These are phyloP conservation scores for Siniperca undulata DNA, from an alignment of 2,797 vertebrate species.

Conservation along the genomic window DNA sequence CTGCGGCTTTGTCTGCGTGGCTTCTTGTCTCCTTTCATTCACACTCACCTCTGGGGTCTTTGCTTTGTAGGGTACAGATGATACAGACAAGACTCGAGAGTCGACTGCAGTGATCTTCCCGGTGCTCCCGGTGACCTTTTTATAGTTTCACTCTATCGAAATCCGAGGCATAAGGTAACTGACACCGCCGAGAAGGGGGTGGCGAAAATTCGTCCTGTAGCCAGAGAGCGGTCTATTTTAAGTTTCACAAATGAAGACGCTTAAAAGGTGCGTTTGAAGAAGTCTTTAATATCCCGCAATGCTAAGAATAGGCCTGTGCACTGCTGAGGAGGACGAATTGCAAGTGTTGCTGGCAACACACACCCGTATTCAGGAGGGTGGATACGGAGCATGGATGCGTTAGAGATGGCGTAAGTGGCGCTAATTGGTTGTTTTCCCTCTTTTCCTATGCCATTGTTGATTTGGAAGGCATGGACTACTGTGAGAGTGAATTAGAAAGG, in stretches of 20 bases:
- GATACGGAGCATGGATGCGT: constrained; percentile 51
- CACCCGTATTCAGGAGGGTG: constrained; percentile 53
- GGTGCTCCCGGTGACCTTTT: constrained; percentile 80
- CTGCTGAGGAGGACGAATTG: constrained; percentile 82
- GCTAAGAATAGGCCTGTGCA: constrained; percentile 86
- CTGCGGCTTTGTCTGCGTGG: constrained; percentile 6
- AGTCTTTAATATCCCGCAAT: constrained; percentile 78
- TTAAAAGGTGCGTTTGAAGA: constrained; percentile 91
- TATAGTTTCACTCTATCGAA: constrained; percentile 84
- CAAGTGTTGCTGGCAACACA: constrained; percentile 66
- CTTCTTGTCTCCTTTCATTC: constrained; percentile 23
- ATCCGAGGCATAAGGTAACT: constrained; percentile 85
- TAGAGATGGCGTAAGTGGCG: constrained; percentile 46
- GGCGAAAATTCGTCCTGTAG: constrained; percentile 69
- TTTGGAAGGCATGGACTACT: neutral
- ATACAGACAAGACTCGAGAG: constrained; percentile 80
- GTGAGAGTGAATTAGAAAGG: neutral
- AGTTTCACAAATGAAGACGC: constrained; percentile 89
- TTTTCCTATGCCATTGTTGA: constrained; percentile 3
- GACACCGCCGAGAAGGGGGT: constrained; percentile 80
- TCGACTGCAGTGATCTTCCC: constrained; percentile 85
- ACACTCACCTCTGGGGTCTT: constrained; percentile 86
- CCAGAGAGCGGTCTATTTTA: constrained; percentile 85
- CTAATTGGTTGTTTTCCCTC: constrained; percentile 30
- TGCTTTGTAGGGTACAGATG: constrained; percentile 78